Evolutionary conservation across 2,888 invertebrate genomes (phyloP).

Genomic region (Drosophila pseudotalamancana): DNA sequence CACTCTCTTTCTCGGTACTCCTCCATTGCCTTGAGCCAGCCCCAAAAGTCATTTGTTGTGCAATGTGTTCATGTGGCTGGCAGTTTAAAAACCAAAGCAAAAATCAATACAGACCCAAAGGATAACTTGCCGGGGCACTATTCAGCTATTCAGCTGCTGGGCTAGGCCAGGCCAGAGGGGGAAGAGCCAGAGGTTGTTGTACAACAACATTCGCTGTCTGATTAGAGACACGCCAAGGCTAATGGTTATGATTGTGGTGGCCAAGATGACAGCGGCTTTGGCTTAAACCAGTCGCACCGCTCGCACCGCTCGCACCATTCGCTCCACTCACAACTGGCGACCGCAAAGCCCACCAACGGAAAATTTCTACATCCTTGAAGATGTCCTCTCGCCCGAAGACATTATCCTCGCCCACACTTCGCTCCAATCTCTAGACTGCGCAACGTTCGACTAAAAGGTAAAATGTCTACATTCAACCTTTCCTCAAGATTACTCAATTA

Average conservation of each 20-base stretch:
- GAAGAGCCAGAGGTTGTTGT: no score
- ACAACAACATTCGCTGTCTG: slow-evolving; percentile 66
- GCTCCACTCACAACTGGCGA: slow-evolving; percentile 17
- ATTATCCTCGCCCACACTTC: slow-evolving; percentile 33
- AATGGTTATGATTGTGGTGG: slow-evolving; percentile 79
- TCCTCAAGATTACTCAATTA: slow-evolving; percentile 74
- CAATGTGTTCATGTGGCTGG: slow-evolving; percentile 79
- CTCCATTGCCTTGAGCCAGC: no score
- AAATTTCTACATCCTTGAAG: slow-evolving; percentile 26
- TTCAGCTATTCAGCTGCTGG: not conserved
- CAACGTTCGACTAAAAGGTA: slow-evolving; percentile 56
- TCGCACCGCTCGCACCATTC: no score
- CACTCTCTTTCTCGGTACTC: no score
- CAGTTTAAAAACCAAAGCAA: slow-evolving; percentile 79
- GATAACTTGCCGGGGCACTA: slow-evolving; percentile 34
- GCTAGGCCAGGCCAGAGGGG: not conserved
- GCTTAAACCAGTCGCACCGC: slow-evolving; percentile 48
- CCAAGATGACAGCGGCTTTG: slow-evolving; percentile 75
- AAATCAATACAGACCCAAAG: slow-evolving; percentile 70
- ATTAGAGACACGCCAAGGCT: slow-evolving; percentile 76
- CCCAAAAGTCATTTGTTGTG: slow-evolving; percentile 82
- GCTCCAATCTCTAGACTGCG: slow-evolving; percentile 1
- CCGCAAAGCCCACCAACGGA: slow-evolving; percentile 31
- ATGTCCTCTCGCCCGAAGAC: slow-evolving; percentile 55
- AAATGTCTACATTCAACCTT: slow-evolving; percentile 61